A percentile compares a stretch with the other conserved stretches of the same genome.
phyloP scores from a whole-genome alignment of 1,140 invertebrate species.

The Pteromalus puparum region DNA sequence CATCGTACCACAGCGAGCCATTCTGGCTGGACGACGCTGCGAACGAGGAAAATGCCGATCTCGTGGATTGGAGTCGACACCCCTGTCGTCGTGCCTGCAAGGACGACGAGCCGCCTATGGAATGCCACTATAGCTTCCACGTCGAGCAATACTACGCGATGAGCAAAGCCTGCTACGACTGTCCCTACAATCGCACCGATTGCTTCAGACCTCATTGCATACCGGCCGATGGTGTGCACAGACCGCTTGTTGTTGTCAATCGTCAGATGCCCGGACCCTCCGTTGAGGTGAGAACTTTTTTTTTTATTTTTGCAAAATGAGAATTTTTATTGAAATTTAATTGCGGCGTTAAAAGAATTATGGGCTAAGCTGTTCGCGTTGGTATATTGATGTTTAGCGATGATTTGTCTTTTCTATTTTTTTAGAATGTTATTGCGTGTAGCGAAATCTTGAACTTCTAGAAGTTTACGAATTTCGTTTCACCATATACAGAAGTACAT shows the following conservation, averaged over 20 bases:
- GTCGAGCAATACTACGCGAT: conserved; percentile 89
- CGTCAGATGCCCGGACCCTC: conserved; percentile 90
- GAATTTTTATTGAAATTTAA: neutral
- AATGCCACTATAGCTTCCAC: conserved; percentile 83
- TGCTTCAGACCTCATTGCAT: conserved; percentile 88
- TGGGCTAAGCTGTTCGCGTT: too few species aligned
- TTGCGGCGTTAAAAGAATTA: too few species aligned
- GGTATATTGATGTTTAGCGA: too few species aligned
- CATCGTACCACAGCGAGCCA: neutral
- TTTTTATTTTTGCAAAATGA: neutral
- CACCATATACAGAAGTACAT: too few species aligned
- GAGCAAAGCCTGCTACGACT: conserved; percentile 91
- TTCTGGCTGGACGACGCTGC: conserved; percentile 18
- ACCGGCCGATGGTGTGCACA: conserved; percentile 85
- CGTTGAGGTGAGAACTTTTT: conserved; percentile 80
- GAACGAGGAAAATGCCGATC: neutral
- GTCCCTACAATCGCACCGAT: conserved; percentile 85
- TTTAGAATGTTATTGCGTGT: too few species aligned
- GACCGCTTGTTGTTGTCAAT: conserved; percentile 87
- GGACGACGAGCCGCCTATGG: conserved; percentile 76
- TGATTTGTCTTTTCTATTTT: too few species aligned
- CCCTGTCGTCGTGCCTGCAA: conserved; percentile 77
- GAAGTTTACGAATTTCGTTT: too few species aligned
- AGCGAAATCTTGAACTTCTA: too few species aligned
- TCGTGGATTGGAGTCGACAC: conserved; percentile 12